Base-by-base conservation (phyloP, 2,113 vertebrate genomes). In the Nyctibius bracteatus region DNA sequence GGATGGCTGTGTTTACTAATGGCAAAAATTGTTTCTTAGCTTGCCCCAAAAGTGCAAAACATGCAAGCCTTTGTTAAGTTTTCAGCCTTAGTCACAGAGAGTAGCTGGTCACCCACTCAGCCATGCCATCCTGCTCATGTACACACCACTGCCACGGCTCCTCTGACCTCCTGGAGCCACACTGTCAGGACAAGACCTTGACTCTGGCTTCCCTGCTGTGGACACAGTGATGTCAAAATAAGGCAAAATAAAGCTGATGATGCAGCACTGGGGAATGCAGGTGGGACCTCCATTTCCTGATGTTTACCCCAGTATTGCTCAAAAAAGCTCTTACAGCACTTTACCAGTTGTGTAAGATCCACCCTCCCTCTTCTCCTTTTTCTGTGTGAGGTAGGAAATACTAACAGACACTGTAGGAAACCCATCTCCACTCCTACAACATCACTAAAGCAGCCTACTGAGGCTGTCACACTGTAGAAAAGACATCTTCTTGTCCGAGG, bases 61-160 rank as follows among this genome's bases (percentile, higher is more conserved):
- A 75, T 3, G 2, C 9, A 37, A 59, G 3, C 2, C 7, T 62
- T 35, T 81, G 5, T 57, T 78, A 57, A 58, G 4, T 68, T 88
- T 85, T 86, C 31, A 70, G 24, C 30, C 3, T 59, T 73, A 80
- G 22, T 59, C 2, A 0, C 18, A 33, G 9, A 3, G n/a, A 62
- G n/a, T 41, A 61, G 21, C 30, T 88, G 31, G 10, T 67, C 9
- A 27, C 28, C 21, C 30, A 25, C 24, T 86, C 49, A 44, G 13
- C 21, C 0, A 0, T 68, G 43, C 12, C 8, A 37, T 39, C 3
- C 14, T 43, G 12, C 28, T 54, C 20, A 23, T 5, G 4, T 35
- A 19, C n/a, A 31, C 5, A 1, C 33, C 44, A 49, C 46, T 41
- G 35, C 15, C 14, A 15, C 17, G 31, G 24, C 20, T 62, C 14